Evolutionary conservation across 2,113 vertebrate genomes (phyloP), one percentile per base, ranked within the genome.

Genomic region (Mixornis gularis): DNA sequence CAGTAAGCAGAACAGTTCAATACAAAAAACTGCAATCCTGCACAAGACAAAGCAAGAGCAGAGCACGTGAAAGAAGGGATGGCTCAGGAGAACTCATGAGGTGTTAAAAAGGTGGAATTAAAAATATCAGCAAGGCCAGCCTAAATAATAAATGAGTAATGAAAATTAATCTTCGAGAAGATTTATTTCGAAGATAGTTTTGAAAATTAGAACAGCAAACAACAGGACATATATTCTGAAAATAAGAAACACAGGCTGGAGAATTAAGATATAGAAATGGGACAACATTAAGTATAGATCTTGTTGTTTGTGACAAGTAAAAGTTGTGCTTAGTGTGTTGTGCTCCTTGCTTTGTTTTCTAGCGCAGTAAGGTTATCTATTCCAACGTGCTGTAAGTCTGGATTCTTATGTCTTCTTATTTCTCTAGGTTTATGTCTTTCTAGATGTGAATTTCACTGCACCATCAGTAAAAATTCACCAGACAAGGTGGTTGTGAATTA

Each of bases 321-420:
- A 29, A 74, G 7, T 14, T 6, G 1, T 24, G 10, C 13, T 69
- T 62, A n/a, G 17, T 15, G 8, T 63, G 22, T 36, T 1, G 0
- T 15, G 4, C 4, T 84, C 16, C 49, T 72, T n/a, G 3, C 43
- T 83, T 90, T 63, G 13, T 60, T 94, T 85, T 34, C 30, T 82
- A 12, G 7, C 34, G 16, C 21, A 43, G 19, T 40, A 64, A 70
- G 16, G 4, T 56, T 72, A 43, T 8, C 1, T 73, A 63, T 53
- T 89, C 21, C 20, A 56, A 46, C 11, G 7, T 38, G 6, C 53
- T 81, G 5, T n/a, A 69, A 34, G 9, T 73, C 24, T 90, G 53
- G 15, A n/a, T 73, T 65, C 2, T 17, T 58, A 38, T 46, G 4
- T 22, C 12, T 70, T 53, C 16, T 55, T 53, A 43, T 32, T 2